Base-by-base conservation (phyloP, 2,797 vertebrate genomes). In the Botia kubotai region DNA sequence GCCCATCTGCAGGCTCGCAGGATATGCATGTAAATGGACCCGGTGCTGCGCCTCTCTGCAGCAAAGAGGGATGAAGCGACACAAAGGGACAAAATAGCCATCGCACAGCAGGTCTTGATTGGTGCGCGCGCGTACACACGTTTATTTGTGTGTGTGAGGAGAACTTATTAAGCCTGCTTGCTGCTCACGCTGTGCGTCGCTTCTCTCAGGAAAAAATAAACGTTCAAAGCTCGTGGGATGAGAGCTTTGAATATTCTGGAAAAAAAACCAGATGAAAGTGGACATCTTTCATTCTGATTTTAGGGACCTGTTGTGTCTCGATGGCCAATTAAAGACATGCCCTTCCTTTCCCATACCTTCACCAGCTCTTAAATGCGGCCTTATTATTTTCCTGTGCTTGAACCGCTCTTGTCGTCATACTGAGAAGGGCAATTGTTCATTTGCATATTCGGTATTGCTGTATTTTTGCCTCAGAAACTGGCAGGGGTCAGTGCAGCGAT, bases 111-210 rank as follows among this genome's bases (percentile, higher is more conserved):
- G 52, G 36, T 70, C 72, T 71, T 53, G 79, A 82, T 80, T 80
- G 68, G 58, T 80, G 82, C 29, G 74, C 29, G 74, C 43, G 80
- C 72, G 58, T 74, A 67, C 58, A 48, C 83, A 86, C 60, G 50
- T 78, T 73, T 78, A 75, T 75, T 21, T 76, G 60, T 75, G 50
- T 19, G n/a, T 75, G 67, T 76, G 89, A 89, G 90, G 89, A 84
- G 86, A 85, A 88, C 89, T 92, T 92, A 94, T 94, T 92, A 93
- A 93, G 91, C 90, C 89, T 93, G 92, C 92, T 92, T 93, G 90
- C 88, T 83, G 89, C 91, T 89, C 90, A 90, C 86, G 90, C 92
- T 92, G 91, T 82, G 91, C 83, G 88, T 80, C 89, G 89, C 92
- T 33, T 94, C 91, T 93, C 87, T 91, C 89, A 88, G 86, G 17